Evolutionary conservation across 2,797 vertebrate species (phyloP).

Genomic region (Cryptoprocta ferox): DNA sequence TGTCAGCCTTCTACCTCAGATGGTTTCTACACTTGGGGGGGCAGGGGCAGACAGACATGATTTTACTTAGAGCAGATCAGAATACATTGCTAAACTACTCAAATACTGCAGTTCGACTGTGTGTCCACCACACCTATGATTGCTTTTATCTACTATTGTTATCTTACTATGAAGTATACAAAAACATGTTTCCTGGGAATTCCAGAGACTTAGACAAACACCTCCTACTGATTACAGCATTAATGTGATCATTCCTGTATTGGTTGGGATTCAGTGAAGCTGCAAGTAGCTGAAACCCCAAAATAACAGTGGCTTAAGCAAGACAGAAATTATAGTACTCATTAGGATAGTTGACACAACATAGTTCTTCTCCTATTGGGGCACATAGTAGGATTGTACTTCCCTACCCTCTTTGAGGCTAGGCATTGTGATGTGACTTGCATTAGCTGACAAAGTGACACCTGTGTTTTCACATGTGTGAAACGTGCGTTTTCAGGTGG

Average conservation of each 20-base stretch:
- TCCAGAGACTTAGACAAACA: background rate
- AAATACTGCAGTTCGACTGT: background rate
- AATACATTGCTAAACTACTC: background rate
- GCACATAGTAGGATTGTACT: background rate
- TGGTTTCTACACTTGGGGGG: background rate
- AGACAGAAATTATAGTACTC: background rate
- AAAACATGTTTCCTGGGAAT: conserved; percentile 21
- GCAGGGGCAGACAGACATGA: background rate
- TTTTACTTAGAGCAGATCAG: background rate
- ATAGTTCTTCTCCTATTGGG: background rate
- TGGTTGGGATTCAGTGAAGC: background rate
- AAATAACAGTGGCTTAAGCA: conserved; percentile 3
- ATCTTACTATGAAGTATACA: background rate
- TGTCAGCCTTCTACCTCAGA: background rate
- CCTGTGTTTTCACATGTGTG: background rate
- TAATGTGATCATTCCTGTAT: background rate
- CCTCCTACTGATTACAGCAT: background rate
- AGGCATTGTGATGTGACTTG: background rate
- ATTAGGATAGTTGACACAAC: background rate
- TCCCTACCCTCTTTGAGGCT: background rate
- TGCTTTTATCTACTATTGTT: background rate
- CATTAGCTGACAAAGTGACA: background rate
- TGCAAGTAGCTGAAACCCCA: background rate
- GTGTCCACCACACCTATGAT: background rate
- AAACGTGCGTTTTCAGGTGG: background rate